These are phyloP conservation scores for Drosophila maculinotata DNA, from an alignment of 2,888 invertebrate species.

Conservation along the genomic window DNA sequence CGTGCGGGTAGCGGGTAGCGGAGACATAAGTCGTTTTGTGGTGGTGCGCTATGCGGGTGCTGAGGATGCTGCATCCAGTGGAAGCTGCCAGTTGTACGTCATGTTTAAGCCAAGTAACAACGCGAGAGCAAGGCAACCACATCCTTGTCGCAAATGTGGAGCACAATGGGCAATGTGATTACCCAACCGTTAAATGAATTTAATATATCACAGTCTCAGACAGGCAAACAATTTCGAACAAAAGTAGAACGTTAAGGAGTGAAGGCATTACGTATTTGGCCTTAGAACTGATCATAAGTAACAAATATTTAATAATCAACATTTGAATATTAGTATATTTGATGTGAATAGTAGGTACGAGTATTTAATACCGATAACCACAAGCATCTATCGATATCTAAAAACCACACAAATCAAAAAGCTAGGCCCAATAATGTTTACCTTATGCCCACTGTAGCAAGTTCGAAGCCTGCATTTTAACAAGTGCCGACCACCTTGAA, in stretches of 20 bases:
- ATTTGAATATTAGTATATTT: no score
- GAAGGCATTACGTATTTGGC: background rate
- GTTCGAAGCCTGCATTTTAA: conserved; percentile 36
- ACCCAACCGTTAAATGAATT: background rate
- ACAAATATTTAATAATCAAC: no score
- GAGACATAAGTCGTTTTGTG: conserved; percentile 45
- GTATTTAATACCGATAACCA: no score
- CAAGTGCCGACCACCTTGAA: conserved; percentile 69
- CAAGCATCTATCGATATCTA: no score
- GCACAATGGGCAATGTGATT: conserved; percentile 27
- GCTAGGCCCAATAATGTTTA: background rate
- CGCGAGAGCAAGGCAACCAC: conserved; percentile 23
- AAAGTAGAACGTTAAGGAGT: background rate
- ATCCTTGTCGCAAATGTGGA: conserved; percentile 31
- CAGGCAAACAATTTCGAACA: background rate
- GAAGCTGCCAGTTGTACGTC: conserved; percentile 64
- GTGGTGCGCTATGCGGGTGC: conserved; percentile 73
- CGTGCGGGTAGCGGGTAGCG: no score
- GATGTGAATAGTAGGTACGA: no score
- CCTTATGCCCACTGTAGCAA: conserved; percentile 18
- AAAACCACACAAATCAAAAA: background rate
- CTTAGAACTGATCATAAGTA: background rate
- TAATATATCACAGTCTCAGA: background rate
- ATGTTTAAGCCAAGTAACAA: conserved; percentile 68
- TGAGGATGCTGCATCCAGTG: conserved; percentile 21